phyloP scores from a whole-genome alignment of 2,888 invertebrate species.

The Caenorhabditis sp. region DNA sequence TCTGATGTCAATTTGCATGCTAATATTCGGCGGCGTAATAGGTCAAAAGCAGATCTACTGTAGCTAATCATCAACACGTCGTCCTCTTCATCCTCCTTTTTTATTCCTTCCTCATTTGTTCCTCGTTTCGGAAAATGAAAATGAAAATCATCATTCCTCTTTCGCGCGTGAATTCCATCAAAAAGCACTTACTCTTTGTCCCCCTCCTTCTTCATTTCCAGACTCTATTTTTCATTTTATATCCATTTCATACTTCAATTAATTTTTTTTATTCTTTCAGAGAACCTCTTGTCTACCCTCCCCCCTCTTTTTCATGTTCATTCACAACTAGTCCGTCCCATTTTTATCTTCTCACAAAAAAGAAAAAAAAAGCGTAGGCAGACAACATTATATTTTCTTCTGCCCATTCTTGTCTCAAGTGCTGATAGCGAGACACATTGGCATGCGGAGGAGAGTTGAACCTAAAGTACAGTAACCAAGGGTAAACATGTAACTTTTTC shows the following conservation, averaged over 20 bases:
- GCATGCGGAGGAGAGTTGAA: no score
- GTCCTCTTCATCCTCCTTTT: not conserved
- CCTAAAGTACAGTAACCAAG: no score
- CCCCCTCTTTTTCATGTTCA: not conserved
- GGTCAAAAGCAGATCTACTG: slow-evolving; percentile 31
- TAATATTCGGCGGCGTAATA: slow-evolving; percentile 15
- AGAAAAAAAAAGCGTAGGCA: no score
- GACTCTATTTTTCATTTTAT: slow-evolving; percentile 1
- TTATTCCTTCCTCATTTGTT: not conserved
- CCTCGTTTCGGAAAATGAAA: not conserved
- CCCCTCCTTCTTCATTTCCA: not conserved
- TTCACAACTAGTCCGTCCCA: no score
- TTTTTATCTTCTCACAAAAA: no score
- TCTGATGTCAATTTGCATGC: slow-evolving; percentile 45
- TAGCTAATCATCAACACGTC: slow-evolving; percentile 5
- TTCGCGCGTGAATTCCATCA: not conserved
- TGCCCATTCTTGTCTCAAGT: no score
- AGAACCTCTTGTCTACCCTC: no score
- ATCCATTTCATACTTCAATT: slow-evolving; percentile 12
- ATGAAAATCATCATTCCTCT: slow-evolving; percentile 1
- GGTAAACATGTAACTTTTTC: no score
- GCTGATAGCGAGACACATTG: no score
- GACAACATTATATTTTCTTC: no score
- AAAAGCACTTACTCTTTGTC: not conserved
- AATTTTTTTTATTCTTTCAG: slow-evolving; percentile 6